Conservation (phyloP, 2,888 invertebrate species). For the Agrotis puta region DNA sequence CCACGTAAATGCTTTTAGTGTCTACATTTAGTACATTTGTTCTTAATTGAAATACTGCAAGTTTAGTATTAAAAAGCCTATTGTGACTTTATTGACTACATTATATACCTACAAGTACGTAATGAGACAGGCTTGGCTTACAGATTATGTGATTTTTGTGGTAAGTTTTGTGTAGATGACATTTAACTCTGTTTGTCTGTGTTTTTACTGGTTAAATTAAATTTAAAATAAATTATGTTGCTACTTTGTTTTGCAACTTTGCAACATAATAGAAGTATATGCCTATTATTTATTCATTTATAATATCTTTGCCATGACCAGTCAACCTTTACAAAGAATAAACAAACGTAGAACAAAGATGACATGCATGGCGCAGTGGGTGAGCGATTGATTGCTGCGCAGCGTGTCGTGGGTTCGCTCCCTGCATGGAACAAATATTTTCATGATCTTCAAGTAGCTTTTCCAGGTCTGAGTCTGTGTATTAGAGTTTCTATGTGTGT, state of each 20-base stretch:
- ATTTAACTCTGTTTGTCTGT: conserved; percentile 7
- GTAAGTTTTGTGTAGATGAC: conserved; percentile 13
- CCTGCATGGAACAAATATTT: no score
- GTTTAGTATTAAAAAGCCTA: not conserved
- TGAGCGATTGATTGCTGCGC: no score
- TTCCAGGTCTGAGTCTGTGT: no score
- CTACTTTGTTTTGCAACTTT: not conserved
- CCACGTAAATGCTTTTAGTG: not conserved
- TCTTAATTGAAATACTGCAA: not conserved
- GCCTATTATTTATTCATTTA: no score
- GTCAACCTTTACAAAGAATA: no score
- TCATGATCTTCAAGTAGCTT: no score
- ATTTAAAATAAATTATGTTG: not conserved
- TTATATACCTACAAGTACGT: conserved; percentile 55
- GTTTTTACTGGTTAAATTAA: conserved; percentile 5
- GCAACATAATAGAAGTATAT: not conserved
- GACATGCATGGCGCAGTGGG: no score
- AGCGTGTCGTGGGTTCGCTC: no score
- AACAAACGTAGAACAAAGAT: no score
- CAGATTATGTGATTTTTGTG: conserved; percentile 30
- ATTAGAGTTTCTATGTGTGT: no score
- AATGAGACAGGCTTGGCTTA: conserved; percentile 56
- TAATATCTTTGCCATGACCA: no score
- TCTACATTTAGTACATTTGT: not conserved
- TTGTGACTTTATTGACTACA: conserved; percentile 33